phyloP scores from a whole-genome alignment of 2,797 vertebrate species.

The Hydrocynus forskahlii region DNA sequence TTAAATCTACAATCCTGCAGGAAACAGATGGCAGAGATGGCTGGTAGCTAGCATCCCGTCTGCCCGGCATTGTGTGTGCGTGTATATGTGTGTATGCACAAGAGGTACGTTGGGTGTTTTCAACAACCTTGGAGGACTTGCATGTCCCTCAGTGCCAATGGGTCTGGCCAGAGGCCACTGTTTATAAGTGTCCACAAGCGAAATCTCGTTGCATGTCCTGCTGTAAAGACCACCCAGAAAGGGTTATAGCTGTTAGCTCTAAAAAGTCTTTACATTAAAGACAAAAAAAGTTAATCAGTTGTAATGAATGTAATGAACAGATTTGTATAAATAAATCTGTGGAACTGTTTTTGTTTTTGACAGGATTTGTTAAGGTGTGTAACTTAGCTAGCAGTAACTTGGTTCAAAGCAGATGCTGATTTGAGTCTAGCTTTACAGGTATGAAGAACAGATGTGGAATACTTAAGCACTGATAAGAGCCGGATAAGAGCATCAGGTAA shows the following conservation, averaged over 20 bases:
- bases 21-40: constrained; percentile 56
- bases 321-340: no score
- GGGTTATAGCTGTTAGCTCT: not conserved
- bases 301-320: no score
- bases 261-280: not conserved
- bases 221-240: constrained; percentile 3
- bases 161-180: constrained; percentile 1
- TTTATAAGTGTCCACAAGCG: not conserved
- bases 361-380: no score
- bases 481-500: no score
- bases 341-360: no score
- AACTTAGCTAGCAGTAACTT: no score
- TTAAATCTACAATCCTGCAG: constrained; percentile 55
- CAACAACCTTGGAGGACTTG: constrained; percentile 33
- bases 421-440: no score
- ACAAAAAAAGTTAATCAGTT: no score
- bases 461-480: no score
- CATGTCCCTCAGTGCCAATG: constrained; percentile 27
- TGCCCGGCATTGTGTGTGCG: constrained; percentile 39
- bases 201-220: not conserved
- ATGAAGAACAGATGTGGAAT: no score
- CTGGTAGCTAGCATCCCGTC: constrained; percentile 30
- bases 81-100: constrained; percentile 16
- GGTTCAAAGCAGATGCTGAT: no score
- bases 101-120: constrained; percentile 23